A percentile compares a stretch with the other conserved stretches of the same genome.
Evolutionary conservation across 1,140 invertebrate genomes (phyloP).

Genomic region (Zaprionus capensis): DNA sequence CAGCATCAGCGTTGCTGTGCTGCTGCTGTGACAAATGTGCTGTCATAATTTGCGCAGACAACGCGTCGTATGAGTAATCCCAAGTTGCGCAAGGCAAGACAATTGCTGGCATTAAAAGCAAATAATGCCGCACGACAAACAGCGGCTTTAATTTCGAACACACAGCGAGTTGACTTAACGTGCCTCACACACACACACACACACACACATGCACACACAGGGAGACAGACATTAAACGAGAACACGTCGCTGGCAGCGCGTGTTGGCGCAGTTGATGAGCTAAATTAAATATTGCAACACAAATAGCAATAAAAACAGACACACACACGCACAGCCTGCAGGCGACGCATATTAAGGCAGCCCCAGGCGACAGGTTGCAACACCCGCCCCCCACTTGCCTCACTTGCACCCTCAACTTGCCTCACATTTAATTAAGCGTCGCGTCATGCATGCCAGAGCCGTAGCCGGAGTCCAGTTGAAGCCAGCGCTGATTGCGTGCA

Average conservation of each 20-base stretch:
- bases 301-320: conserved; percentile 62
- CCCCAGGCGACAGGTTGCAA: conserved; percentile 22
- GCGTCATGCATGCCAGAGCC: conserved; percentile 18
- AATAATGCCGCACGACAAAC: conserved; percentile 31
- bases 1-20: conserved; percentile 7
- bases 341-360: conserved; percentile 30
- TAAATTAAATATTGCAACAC: conserved; percentile 76
- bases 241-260: conserved; percentile 21
- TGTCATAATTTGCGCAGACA: conserved; percentile 65
- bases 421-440: conserved; percentile 33
- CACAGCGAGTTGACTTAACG: conserved; percentile 17
- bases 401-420: conserved; percentile 3
- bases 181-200: background rate
- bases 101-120: conserved; percentile 51
- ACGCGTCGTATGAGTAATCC: conserved; percentile 42
- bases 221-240: conserved; percentile 36
- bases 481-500: conserved; percentile 58
- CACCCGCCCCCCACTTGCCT: background rate
- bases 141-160: conserved; percentile 35
- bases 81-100: conserved; percentile 19
- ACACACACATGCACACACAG: conserved; percentile 4
- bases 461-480: conserved; percentile 43
- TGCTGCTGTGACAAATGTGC: conserved; percentile 66
- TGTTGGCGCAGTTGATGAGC: conserved; percentile 62
- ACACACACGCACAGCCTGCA: conserved; percentile 5